Conservation (phyloP, 2,888 invertebrate genomes). For the Torymus aiolomorphi region DNA sequence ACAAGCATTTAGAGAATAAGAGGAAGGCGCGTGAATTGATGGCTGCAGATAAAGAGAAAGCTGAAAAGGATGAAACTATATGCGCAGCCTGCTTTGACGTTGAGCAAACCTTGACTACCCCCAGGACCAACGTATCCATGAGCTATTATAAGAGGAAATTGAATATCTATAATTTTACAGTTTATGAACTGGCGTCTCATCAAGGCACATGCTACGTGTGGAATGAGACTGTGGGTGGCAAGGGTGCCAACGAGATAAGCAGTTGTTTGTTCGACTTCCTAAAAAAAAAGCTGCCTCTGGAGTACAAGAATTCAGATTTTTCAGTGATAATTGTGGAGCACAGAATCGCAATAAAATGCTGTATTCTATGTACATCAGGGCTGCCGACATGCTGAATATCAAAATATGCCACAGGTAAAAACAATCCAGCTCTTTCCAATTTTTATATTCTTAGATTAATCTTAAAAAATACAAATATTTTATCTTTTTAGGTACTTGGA, state of each 20-base stretch:
- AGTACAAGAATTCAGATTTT: no score
- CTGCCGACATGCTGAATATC: no score
- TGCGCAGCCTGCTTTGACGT: background rate
- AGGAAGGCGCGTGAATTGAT: background rate
- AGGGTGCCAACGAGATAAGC: constrained; percentile 54
- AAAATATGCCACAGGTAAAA: no score
- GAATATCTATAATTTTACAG: background rate
- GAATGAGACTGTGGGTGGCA: constrained; percentile 55
- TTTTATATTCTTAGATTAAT: no score
- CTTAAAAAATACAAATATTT: no score
- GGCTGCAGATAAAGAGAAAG: background rate
- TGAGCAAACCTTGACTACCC: constrained; percentile 14
- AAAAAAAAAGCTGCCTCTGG: background rate
- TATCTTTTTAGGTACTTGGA: no score
- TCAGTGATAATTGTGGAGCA: no score
- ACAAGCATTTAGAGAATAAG: background rate
- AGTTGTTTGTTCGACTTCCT: constrained; percentile 53
- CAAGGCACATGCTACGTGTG: constrained; percentile 55
- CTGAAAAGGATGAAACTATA: constrained; percentile 4
- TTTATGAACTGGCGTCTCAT: constrained; percentile 30
- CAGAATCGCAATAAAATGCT: no score
- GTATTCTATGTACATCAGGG: no score
- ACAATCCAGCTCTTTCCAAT: no score
- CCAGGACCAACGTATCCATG: constrained; percentile 4
- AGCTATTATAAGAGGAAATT: constrained; percentile 14